These are phyloP conservation scores for Vidua macroura DNA, from an alignment of 2,113 vertebrate species.

Conservation along the genomic window DNA sequence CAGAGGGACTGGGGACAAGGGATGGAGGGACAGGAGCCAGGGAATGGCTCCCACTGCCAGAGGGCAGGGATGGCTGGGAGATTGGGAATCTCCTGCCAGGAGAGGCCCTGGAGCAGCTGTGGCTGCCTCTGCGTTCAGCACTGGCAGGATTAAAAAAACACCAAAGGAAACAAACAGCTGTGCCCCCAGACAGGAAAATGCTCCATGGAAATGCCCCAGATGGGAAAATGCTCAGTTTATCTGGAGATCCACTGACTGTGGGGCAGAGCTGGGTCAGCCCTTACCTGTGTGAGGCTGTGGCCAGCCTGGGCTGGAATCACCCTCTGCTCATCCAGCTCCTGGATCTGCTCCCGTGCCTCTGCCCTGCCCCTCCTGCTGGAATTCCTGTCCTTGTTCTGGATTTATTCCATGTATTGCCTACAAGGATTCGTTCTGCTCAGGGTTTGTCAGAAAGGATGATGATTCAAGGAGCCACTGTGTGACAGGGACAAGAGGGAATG, in stretches of 20 bases:
- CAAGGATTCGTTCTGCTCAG: not conserved
- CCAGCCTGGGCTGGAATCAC: not conserved
- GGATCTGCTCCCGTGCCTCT: not conserved
- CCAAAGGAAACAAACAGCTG: too few relatives aligned
- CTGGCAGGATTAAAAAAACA: not conserved
- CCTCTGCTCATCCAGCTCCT: not conserved
- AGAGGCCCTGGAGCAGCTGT: not conserved
- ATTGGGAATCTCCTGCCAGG: not conserved
- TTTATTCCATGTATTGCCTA: not conserved
- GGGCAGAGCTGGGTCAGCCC: not conserved
- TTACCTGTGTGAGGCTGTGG: not conserved
- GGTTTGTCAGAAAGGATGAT: not conserved
- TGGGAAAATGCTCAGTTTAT: not conserved
- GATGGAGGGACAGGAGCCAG: not conserved
- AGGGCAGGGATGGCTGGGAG: not conserved
- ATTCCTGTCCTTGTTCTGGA: fast-evolving
- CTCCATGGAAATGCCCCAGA: not conserved
- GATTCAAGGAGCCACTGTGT: not conserved
- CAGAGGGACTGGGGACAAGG: not conserved
- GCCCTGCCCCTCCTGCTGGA: not conserved
- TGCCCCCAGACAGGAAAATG: not conserved
- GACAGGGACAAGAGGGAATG: not conserved
- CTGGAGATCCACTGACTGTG: not conserved
- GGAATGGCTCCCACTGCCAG: not conserved
- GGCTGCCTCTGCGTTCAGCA: not conserved